These are phyloP conservation scores for Nannoperca obscura DNA, from an alignment of 2,797 vertebrate species.

Conservation along the genomic window DNA sequence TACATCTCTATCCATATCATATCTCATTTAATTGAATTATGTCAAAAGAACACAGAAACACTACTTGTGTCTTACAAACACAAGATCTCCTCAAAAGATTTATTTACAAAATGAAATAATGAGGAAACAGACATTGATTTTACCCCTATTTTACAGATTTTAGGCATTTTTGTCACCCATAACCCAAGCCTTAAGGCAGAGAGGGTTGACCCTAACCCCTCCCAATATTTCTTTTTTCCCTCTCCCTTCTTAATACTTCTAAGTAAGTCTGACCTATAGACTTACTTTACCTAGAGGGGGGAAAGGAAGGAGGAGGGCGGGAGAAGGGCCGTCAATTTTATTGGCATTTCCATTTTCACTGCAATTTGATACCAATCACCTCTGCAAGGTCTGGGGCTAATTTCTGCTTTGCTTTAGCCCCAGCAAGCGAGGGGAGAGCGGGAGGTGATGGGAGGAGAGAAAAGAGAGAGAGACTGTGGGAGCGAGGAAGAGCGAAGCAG, in stretches of 20 bases:
- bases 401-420: conserved; percentile 81
- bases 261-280: conserved; percentile 84
- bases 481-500: conserved; percentile 81
- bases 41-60: background rate
- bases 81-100: background rate
- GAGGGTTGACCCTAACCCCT: conserved; percentile 32
- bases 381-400: conserved; percentile 87
- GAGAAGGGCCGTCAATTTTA: conserved; percentile 87
- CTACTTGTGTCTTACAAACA: background rate
- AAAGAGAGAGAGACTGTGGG: conserved; percentile 15
- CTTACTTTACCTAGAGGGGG: conserved; percentile 74
- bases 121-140: background rate
- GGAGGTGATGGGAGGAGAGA: conserved; percentile 19
- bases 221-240: conserved; percentile 27
- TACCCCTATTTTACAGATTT: background rate
- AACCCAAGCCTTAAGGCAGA: background rate
- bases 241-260: conserved; percentile 72
- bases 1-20: background rate
- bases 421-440: conserved; percentile 66
- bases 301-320: conserved; percentile 38
- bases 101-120: background rate
- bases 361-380: conserved; percentile 90
- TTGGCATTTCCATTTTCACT: conserved; percentile 90
- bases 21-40: background rate
- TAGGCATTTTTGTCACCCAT: background rate